Conservation (phyloP, 2,797 vertebrate genomes). For the Gobio occitaniae region DNA sequence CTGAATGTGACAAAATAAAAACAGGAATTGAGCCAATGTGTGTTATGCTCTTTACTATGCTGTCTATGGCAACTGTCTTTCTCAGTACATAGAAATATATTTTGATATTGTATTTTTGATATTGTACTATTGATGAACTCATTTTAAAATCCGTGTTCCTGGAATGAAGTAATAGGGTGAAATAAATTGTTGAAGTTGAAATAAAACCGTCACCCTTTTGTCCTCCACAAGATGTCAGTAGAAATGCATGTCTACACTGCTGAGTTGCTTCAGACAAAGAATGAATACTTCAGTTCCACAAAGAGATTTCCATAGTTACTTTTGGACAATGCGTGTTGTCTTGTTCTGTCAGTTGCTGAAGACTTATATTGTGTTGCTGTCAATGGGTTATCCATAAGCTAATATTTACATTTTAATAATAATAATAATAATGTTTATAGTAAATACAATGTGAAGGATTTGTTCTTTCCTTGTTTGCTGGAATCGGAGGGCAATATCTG, state of each 20-base stretch:
- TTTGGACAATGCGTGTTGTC: neutral
- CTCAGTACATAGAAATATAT: neutral
- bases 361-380: neutral
- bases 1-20: neutral
- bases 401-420: neutral
- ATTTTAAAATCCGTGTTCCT: neutral
- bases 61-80: neutral
- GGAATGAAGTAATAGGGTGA: conserved; percentile 18
- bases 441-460: neutral
- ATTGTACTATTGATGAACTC: neutral
- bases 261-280: neutral
- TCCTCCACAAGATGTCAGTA: conserved; percentile 51
- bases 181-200: conserved; percentile 11
- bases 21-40: neutral
- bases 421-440: neutral
- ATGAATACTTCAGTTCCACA: conserved; percentile 2
- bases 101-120: conserved; percentile 24
- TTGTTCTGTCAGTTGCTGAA: neutral
- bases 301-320: conserved; percentile 7
- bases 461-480: neutral
- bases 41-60: neutral
- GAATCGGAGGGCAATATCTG: neutral
- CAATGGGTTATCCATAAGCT: neutral
- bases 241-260: neutral
- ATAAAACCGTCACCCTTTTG: conserved; percentile 12